A percentile compares a stretch with the other conserved stretches of the same genome.
phyloP scores from a whole-genome alignment of 2,113 vertebrate species.

The Aspidoscelis tigris region DNA sequence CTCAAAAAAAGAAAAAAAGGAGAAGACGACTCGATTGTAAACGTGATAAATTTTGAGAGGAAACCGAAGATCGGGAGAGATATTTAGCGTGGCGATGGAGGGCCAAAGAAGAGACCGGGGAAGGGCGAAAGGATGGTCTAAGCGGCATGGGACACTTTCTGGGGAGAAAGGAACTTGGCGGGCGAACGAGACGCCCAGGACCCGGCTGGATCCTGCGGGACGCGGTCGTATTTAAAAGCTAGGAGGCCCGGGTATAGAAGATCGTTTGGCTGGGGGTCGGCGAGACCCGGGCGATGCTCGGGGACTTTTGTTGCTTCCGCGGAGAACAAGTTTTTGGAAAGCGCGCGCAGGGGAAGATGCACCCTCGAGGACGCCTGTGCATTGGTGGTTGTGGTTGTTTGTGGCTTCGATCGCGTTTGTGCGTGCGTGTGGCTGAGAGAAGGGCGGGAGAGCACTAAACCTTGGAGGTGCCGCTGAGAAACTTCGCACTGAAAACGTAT shows the following conservation, averaged over 20 bases:
- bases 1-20: neutral
- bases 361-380: neutral
- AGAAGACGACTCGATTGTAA: neutral
- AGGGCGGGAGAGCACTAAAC: no score
- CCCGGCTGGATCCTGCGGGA: neutral
- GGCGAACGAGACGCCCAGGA: neutral
- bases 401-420: no score
- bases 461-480: no score
- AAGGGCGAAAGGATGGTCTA: neutral
- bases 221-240: neutral
- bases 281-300: neutral
- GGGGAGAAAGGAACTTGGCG: neutral
- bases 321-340: neutral
- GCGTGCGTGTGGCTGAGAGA: neutral
- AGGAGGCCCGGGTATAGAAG: neutral
- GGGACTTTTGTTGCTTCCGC: no score
- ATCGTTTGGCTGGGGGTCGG: neutral
- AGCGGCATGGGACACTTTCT: neutral
- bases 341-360: neutral
- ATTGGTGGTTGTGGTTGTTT: neutral
- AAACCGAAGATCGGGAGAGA: neutral
- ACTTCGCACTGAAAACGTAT: no score
- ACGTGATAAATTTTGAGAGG: neutral
- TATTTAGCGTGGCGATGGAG: neutral
- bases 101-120: neutral